Conservation (phyloP, 2,113 vertebrate species). For the Oplegnathus fasciatus region DNA sequence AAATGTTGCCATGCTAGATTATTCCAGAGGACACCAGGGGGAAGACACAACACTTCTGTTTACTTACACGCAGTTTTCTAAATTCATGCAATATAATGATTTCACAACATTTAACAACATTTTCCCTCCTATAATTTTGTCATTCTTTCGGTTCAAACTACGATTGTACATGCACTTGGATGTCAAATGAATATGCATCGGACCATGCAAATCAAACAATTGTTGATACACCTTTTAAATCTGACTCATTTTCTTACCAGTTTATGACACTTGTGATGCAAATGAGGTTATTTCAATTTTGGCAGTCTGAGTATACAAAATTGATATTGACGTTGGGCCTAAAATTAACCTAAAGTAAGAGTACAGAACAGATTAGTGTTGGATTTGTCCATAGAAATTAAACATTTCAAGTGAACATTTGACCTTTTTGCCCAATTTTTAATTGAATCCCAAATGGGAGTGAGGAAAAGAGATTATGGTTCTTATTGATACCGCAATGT, state of each 20-base stretch:
- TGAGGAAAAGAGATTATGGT: background rate
- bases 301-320: background rate
- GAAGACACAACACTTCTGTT: background rate
- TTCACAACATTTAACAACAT: background rate
- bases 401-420: background rate
- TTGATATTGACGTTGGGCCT: background rate
- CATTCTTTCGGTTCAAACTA: background rate
- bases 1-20: background rate
- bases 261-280: background rate
- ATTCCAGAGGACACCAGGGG: background rate
- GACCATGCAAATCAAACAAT: background rate
- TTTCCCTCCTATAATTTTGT: background rate
- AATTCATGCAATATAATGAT: background rate
- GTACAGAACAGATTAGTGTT: background rate
- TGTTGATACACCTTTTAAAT: background rate
- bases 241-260: background rate
- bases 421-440: background rate
- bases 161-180: background rate
- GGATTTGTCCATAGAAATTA: background rate
- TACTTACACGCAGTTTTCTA: background rate
- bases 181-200: background rate
- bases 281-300: background rate
- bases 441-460: background rate
- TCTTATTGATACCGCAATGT: background rate
- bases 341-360: background rate